These are phyloP conservation scores for Eupleurogrammus muticus DNA, from an alignment of 2,797 vertebrate species.

Conservation along the genomic window DNA sequence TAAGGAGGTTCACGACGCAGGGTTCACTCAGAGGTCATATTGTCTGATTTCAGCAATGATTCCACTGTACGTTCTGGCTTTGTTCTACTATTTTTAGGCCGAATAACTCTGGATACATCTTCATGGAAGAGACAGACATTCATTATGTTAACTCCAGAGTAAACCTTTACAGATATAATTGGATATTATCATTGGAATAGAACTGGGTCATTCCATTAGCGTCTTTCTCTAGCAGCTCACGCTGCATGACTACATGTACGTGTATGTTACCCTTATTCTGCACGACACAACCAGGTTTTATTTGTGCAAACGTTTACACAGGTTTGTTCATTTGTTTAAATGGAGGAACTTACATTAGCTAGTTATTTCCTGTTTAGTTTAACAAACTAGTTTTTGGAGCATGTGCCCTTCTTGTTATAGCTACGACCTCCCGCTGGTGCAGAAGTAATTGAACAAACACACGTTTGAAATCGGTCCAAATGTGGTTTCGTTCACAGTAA, in stretches of 20 bases:
- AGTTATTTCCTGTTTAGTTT: too few relatives aligned
- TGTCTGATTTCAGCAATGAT: constrained; percentile 6
- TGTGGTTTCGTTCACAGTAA: background rate
- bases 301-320: background rate
- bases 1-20: constrained; percentile 8
- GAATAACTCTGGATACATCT: constrained; percentile 3
- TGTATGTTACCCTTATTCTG: background rate
- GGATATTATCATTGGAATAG: background rate
- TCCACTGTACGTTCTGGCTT: constrained; percentile 6
- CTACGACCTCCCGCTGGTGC: too few relatives aligned
- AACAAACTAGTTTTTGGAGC: too few relatives aligned
- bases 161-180: background rate
- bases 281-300: background rate
- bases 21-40: constrained; percentile 15
- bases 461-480: background rate
- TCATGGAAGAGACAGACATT: background rate
- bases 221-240: background rate
- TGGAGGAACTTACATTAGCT: too few relatives aligned
- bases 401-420: too few relatives aligned
- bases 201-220: background rate
- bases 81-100: background rate
- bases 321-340: background rate
- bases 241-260: background rate
- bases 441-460: background rate
- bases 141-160: background rate